A percentile compares a stretch with the other conserved stretches of the same genome.
Conservation (phyloP, 2,113 vertebrate genomes). For the Hyperoodon ampullatus region DNA sequence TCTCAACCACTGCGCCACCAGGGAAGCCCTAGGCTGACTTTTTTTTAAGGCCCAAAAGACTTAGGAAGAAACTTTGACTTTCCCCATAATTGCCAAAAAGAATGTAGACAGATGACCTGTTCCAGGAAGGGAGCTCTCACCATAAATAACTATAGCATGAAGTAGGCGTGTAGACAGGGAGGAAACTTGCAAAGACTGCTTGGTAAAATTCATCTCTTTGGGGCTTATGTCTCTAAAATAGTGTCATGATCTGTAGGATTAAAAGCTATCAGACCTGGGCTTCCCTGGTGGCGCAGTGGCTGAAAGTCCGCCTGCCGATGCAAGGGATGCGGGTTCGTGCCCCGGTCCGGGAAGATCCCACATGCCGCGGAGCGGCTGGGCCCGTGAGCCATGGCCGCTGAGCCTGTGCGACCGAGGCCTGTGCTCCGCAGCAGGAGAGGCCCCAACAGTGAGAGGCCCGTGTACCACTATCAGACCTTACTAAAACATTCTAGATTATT, state of each 20-base stretch:
- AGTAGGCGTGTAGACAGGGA: not conserved
- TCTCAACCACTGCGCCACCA: no score
- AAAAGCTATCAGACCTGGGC: not conserved
- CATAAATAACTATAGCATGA: not conserved
- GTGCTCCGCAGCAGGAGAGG: no score
- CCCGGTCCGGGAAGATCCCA: no score
- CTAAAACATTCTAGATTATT: not conserved
- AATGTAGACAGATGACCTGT: not conserved
- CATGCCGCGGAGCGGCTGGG: no score
- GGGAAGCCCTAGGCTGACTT: no score
- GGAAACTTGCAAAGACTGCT: not conserved
- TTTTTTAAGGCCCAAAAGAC: not conserved
- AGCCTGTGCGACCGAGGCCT: no score
- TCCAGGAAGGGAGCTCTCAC: not conserved
- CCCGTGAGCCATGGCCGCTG: no score
- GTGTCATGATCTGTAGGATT: not conserved
- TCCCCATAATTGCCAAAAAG: not conserved
- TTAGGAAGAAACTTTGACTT: not conserved
- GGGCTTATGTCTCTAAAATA: not conserved
- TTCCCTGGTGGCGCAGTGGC: no score
- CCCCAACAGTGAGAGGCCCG: no score
- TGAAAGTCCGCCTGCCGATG: no score
- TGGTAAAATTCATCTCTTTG: not conserved
- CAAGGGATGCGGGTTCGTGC: no score
- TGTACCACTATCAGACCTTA: not conserved